Evolutionary conservation across 2,113 vertebrate genomes (phyloP).

Genomic region (Otocyon megalotis): DNA sequence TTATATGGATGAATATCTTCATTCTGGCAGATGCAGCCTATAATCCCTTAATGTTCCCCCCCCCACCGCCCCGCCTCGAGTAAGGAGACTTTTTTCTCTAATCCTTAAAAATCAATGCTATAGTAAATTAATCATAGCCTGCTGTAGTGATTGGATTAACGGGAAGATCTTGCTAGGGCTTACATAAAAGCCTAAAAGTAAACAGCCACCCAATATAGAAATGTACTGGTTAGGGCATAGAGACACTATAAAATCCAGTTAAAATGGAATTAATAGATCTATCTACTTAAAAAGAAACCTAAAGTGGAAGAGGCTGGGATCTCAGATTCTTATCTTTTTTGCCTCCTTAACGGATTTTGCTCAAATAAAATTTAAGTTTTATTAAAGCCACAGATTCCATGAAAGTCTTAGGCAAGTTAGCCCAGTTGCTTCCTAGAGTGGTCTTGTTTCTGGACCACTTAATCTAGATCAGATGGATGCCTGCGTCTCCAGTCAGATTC

Average conservation of each 20-base stretch:
- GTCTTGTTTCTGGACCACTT: not conserved
- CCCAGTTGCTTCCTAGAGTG: not conserved
- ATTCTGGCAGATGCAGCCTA: conserved; percentile 52
- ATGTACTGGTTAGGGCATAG: not conserved
- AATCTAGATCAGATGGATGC: not conserved
- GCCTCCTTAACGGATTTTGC: not conserved
- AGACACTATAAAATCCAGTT: not conserved
- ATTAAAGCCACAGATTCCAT: conserved; percentile 17
- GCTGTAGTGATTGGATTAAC: conserved; percentile 78
- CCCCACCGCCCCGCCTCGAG: not conserved
- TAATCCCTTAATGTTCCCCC: conserved; percentile 49
- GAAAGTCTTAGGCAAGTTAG: not conserved
- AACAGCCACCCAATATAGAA: conserved; percentile 48
- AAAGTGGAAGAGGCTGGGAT: not conserved
- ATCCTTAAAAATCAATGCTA: conserved; percentile 81
- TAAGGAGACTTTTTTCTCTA: conserved; percentile 74
- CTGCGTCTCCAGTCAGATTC: not conserved
- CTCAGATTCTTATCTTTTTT: conserved; percentile 40
- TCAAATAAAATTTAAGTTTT: conserved; percentile 58
- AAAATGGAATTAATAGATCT: conserved; percentile 68
- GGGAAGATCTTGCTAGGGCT: conserved; percentile 66
- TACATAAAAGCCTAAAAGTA: conserved; percentile 72
- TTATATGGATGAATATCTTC: conserved; percentile 53
- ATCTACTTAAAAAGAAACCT: conserved; percentile 62
- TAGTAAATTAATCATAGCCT: conserved; percentile 83